Evolutionary conservation across 2,113 vertebrate species (phyloP), one percentile per base, ranked within the genome.

Genomic region (Sigmodon hispidus): DNA sequence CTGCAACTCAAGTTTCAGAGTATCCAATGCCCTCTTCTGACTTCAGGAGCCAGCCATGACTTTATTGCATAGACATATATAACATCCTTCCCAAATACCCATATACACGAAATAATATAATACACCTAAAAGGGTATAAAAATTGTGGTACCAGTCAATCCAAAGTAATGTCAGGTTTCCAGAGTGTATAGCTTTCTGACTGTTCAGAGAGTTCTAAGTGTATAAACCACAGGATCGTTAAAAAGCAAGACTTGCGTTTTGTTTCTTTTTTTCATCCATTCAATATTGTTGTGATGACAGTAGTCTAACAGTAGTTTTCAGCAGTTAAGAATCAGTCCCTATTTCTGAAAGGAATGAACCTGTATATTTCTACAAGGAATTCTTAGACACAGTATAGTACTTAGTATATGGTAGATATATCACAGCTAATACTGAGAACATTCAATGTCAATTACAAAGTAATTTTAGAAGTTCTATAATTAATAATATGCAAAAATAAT

Each of bases 201-300:
- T 93, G 97, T 96, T 98, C 95, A 97, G 98, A 98, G 98, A 98
- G 98, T 98, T 99, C 98, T 97, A 98, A 98, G 98, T 99, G 98
- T 99, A 99, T 98, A 99, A 99, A 99, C 97, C 98, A 98, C 97
- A 98, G 98, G 98, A 99, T 98, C 98, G 98, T 99, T 99, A 98
- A 99, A 99, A 99, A 99, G 99, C 99, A 98, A 98, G 98, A 97
- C 98, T 95, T 98, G 98, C 97, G 98, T 98, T 99, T 98, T 69
- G 12, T 31, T 97, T 98, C 98, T 98, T 96, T 98, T 98, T 98
- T 98, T 98, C 98, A 98, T 99, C 98, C 98, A 98, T 99, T 99
- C 98, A 98, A 97, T 98, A 98, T 98, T 98, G 98, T 98, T 98
- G 98, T 98, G 98, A 98, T 97, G 96, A 97, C 98, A 98, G 98